A percentile compares a stretch with the other conserved stretches of the same genome.
Evolutionary conservation across 2,888 invertebrate species (phyloP).

Genomic region (Philhelius pedissequus): DNA sequence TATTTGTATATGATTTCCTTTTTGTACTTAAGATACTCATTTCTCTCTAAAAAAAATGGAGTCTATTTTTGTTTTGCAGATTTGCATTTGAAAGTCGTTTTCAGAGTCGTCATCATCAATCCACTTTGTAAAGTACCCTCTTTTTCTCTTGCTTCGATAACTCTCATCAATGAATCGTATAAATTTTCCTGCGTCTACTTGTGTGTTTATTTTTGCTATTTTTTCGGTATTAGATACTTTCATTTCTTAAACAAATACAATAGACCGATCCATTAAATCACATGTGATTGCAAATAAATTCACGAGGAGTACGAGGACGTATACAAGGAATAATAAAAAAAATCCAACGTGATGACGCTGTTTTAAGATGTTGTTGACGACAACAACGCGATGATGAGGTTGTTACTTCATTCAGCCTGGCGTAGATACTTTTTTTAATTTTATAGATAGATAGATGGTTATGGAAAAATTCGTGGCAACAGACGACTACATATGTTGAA

Average conservation of each 20-base stretch:
- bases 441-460: conserved; percentile 1
- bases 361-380: conserved; percentile 25
- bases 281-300: conserved; percentile 62
- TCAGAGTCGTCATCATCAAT: conserved; percentile 35
- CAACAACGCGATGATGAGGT: conserved; percentile 25
- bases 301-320: conserved; percentile 7
- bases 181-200: not conserved
- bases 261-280: conserved; percentile 57
- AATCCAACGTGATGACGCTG: conserved; percentile 22
- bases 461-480: conserved; percentile 18
- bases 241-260: conserved; percentile 44
- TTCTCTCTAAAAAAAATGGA: not conserved
- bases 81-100: conserved; percentile 7
- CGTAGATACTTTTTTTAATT: not conserved
- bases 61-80: not conserved
- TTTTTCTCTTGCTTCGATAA: not conserved
- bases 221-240: conserved; percentile 11
- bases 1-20: not conserved
- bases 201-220: not conserved
- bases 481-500: conserved; percentile 29
- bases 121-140: conserved; percentile 8
- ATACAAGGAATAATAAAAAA: not conserved
- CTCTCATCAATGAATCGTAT: conserved; percentile 21
- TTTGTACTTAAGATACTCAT: not conserved
- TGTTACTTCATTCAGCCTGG: conserved; percentile 33